Percentiles rank a stretch among this genome's conserved stretches.
Conservation (phyloP, 2,113 vertebrate genomes). For the Pavo muticus region DNA sequence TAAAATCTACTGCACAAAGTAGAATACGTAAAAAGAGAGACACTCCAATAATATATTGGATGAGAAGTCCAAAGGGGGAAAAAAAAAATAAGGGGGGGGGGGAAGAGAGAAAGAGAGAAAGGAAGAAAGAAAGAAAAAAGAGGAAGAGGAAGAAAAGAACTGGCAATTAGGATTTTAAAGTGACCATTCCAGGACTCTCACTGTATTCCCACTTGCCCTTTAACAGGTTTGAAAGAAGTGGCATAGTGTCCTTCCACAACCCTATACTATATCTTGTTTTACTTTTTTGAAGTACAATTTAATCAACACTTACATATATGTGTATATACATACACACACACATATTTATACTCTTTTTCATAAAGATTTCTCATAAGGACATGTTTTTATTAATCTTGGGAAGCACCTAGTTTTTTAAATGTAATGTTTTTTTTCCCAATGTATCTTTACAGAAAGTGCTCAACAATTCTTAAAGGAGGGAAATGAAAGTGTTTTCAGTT, state of each 20-base stretch:
- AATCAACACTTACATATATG: neutral
- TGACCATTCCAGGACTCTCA: neutral
- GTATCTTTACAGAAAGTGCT: neutral
- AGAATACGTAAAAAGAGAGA: neutral
- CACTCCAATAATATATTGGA: neutral
- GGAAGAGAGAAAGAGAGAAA: neutral
- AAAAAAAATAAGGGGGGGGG: neutral
- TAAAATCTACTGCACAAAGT: neutral
- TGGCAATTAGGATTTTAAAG: conserved; percentile 40
- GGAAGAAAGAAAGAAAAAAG: too few species aligned
- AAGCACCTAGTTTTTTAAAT: neutral
- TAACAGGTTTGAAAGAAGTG: conserved; percentile 32
- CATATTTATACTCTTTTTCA: neutral
- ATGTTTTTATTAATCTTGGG: neutral
- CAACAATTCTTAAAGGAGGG: neutral
- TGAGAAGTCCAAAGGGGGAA: neutral
- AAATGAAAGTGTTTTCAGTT: neutral
- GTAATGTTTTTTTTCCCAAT: too few species aligned
- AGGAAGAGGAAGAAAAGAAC: neutral
- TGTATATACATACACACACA: neutral
- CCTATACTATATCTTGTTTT: neutral
- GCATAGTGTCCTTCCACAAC: neutral
- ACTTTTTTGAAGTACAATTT: neutral
- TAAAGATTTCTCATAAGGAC: neutral
- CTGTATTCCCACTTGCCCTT: conserved; percentile 22